Evolutionary conservation across 2,113 vertebrate genomes (phyloP).

Genomic region (Sprattus sprattus): DNA sequence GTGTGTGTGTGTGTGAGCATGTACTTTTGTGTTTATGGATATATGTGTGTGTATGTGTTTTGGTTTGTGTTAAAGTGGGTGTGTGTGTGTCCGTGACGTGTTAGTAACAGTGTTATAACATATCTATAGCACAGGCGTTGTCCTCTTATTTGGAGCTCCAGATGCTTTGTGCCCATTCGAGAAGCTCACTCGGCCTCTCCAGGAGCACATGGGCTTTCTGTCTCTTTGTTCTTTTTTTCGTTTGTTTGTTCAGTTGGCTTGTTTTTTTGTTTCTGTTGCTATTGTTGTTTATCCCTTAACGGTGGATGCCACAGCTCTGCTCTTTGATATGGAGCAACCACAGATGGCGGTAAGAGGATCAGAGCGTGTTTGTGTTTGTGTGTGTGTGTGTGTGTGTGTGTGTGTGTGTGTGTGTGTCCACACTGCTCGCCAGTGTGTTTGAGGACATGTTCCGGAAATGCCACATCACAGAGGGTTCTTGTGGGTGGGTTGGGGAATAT

Average conservation of each 20-base stretch:
- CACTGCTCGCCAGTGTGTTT: neutral
- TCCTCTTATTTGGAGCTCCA: neutral
- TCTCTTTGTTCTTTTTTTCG: slow-evolving; percentile 15
- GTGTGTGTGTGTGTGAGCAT: neutral
- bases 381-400: neutral
- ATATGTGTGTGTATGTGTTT: neutral
- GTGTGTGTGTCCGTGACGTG: neutral
- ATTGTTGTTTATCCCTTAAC: slow-evolving; percentile 5
- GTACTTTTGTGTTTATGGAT: neutral
- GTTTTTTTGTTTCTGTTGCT: neutral
- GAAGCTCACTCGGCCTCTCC: neutral
- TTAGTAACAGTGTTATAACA: neutral
- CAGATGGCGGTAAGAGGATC: slow-evolving; percentile 11
- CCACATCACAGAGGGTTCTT: slow-evolving; percentile 56
- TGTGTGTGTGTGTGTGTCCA: neutral
- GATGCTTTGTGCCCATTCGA: neutral
- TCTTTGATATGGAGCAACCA: slow-evolving; percentile 12
- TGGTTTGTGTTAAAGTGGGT: neutral
- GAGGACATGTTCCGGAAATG: slow-evolving; percentile 32
- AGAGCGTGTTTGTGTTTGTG: neutral
- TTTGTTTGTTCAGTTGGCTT: neutral
- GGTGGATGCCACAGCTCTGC: slow-evolving; percentile 12
- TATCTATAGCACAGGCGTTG: no score
- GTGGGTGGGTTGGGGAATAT: neutral
- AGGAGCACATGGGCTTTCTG: neutral